Conservation (phyloP, 2,113 vertebrate genomes). For the Sterna hirundo region DNA sequence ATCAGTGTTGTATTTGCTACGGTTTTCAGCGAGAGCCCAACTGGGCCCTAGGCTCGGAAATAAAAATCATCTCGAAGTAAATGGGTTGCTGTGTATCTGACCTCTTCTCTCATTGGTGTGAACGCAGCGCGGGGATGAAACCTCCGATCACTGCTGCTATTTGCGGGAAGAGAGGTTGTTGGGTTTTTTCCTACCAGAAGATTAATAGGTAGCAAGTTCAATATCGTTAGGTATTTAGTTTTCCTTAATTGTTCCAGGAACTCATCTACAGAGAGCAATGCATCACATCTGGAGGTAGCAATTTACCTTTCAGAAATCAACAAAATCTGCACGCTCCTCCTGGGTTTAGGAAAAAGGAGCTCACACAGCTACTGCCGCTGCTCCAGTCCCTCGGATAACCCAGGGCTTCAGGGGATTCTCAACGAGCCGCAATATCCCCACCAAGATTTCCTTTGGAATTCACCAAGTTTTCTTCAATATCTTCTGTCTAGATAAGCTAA, state of each 20-base stretch:
- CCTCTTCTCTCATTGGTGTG: neutral
- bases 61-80: neutral
- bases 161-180: neutral
- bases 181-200: neutral
- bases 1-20: neutral
- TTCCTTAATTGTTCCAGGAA: constrained; percentile 31
- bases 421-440: rapidly evolving
- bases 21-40: neutral
- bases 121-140: neutral
- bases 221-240: constrained; percentile 16
- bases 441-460: neutral
- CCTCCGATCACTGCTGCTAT: neutral
- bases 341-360: neutral
- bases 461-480: neutral
- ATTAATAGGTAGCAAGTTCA: constrained; percentile 23
- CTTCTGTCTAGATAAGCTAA: neutral
- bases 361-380: neutral
- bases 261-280: constrained; percentile 13
- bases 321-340: neutral
- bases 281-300: constrained; percentile 25
- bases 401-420: neutral
- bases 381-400: neutral
- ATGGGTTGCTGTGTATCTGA: neutral
- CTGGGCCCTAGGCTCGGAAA: neutral
- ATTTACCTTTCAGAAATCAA: constrained; percentile 4